Percentiles rank a stretch among this genome's conserved stretches.
These are phyloP conservation scores for Brevimyrus niger DNA, from an alignment of 2,113 vertebrate species.

Conservation along the genomic window DNA sequence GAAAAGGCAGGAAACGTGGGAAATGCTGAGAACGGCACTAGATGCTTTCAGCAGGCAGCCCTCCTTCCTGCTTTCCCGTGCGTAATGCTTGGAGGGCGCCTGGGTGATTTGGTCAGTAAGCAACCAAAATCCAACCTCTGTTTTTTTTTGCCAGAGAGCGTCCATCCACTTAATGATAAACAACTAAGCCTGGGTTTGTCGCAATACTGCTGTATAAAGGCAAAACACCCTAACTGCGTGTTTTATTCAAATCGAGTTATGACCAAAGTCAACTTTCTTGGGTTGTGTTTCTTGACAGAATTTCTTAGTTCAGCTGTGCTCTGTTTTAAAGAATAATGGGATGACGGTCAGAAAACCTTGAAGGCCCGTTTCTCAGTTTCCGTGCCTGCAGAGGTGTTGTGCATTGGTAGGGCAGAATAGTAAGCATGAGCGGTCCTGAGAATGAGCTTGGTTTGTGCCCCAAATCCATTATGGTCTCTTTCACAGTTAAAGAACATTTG, in stretches of 20 bases:
- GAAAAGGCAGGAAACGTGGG: conserved; percentile 9
- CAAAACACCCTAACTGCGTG: neutral
- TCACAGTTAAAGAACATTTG: neutral
- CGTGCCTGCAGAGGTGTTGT: neutral
- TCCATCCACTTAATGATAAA: neutral
- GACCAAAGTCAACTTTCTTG: neutral
- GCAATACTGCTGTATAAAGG: neutral
- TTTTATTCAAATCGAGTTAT: neutral
- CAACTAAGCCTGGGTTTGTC: neutral
- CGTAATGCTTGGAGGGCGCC: neutral
- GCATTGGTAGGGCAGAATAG: neutral
- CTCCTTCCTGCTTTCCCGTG: neutral
- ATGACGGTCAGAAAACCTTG: neutral
- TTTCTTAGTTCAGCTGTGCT: neutral
- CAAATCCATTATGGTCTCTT: neutral
- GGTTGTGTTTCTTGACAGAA: neutral
- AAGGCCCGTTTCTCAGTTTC: neutral
- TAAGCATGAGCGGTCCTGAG: neutral
- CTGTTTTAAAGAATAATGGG: neutral
- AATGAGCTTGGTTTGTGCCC: neutral
- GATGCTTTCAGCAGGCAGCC: neutral
- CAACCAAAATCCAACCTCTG: neutral
- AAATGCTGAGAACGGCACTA: neutral
- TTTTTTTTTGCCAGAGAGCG: neutral
- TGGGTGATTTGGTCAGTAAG: neutral